Evolutionary conservation across 2,888 invertebrate species (phyloP), one percentile per base, ranked within the genome.

Genomic region (Caenorhabditis sp.): DNA sequence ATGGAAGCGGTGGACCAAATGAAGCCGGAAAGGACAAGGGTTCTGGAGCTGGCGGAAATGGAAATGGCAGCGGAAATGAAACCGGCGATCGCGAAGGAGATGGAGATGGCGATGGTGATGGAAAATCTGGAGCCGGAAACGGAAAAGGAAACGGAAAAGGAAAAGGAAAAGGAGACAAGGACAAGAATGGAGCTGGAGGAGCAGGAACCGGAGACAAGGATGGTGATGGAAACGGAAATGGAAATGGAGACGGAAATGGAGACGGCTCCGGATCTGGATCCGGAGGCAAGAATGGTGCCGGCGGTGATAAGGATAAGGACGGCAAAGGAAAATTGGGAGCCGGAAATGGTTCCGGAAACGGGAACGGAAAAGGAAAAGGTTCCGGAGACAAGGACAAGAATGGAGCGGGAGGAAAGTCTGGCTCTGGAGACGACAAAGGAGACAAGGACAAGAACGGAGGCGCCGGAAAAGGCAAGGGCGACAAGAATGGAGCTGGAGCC

Each of bases 381-480:
- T 12, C 8, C 12, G 61, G 38, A 24, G 70, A 1, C 38, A 70
- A 70, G 28, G 64, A 49, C 54, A 74, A 24, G 49, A 49, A 56
- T 35, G 56, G 44, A 44, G 16, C 14, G 1, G 44, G 44, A 14
- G 26, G 14, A 41, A 58, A n/a, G n/a, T n/a, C 54, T 24, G 61
- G 19, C 35, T 19, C 41, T 47, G 41, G 38, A 14, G 51, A 47
- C 2, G 31, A 28, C n/a, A 26, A 19, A 26, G 59, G 38, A 22
- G 72, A 7, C 41, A 73, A 73, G 24, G 64, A 51, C 54, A 70
- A 19, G 38, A 59, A 58, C 1, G 47, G 19, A 47, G 59, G 66
- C 10, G 44, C 51, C 41, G 56, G 38, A 22, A 80, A 68, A 58
- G 72, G 63, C 73, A 38, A 59, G 22, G 63, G 61, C 16, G 63